These are phyloP conservation scores for Anas bahamensis DNA, from an alignment of 2,797 vertebrate species.

Conservation along the genomic window DNA sequence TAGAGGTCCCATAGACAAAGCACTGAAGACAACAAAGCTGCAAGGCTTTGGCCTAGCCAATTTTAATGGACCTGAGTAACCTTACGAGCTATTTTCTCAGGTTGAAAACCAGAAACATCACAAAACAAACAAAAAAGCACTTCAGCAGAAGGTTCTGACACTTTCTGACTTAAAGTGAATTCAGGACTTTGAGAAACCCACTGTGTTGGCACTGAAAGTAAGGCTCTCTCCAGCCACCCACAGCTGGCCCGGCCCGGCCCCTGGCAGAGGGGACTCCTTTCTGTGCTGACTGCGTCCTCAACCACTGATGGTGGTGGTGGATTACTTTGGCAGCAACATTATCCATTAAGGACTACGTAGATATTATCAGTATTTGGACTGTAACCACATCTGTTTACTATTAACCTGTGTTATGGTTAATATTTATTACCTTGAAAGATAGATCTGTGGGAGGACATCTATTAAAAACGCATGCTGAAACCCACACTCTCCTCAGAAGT, in stretches of 20 bases:
- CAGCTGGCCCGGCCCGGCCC: not conserved
- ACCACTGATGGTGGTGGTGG: not conserved
- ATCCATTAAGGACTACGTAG: not conserved
- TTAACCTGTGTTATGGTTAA: not conserved
- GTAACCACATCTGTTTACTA: slow-evolving; percentile 18
- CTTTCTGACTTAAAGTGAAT: not conserved
- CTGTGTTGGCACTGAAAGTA: not conserved
- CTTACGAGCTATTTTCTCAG: not conserved
- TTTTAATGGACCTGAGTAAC: not conserved
- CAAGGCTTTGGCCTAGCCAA: not conserved
- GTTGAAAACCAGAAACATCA: not conserved
- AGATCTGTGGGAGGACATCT: slow-evolving; percentile 2
- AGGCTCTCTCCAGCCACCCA: not conserved
- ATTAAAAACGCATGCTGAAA: slow-evolving; percentile 12
- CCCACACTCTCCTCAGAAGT: not conserved
- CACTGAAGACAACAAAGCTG: not conserved
- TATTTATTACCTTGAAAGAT: slow-evolving; percentile 41
- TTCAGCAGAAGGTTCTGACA: not conserved
- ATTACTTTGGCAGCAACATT: not conserved
- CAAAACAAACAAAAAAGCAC: not conserved
- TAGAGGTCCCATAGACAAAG: not conserved
- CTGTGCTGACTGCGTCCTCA: not conserved
- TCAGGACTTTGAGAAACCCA: not conserved
- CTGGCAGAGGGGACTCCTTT: not conserved
- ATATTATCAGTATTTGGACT: slow-evolving; percentile 15